Base-by-base conservation (phyloP, 2,797 vertebrate species). In the Pristis pectinata region DNA sequence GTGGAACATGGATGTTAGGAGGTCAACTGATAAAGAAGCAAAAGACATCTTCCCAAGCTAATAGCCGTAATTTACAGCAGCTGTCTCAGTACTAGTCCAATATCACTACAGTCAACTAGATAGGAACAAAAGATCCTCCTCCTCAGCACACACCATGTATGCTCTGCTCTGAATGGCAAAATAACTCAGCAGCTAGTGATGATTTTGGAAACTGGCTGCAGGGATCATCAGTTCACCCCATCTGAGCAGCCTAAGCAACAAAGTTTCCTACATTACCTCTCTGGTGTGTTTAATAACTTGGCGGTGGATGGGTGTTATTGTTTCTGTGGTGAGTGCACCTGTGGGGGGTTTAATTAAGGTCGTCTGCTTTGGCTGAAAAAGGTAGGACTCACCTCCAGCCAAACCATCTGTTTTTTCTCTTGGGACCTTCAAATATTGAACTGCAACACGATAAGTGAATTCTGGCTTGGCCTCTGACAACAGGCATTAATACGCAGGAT, bases 381-480 rank as follows among this genome's bases (percentile, higher is more conserved):
- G 64, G 9, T 41, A 91, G 87, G 22, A 24, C 61, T 91, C 59
- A 37, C 67, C 61, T 64, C 61, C 87, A 91, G 91, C 17, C 64
- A 91, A 91, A 67, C 87, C 61, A 91, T 91, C 87, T 91, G 87
- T 91, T 91, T 91, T n/a, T 91, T 37, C 59, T 91, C 87, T 91
- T 37, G 19, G 87, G 87, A 91, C 19, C 59, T 91, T 91, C n/a
- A 91, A 91, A 67, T 67, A 91, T 67, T 91, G 61, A 91, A 91
- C n/a, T 91, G 61, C n/a, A 91, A 87, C 19, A 41, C 91, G 59
- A 67, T 41, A 37, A 91, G 91, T 19, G n/a, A 19, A 37, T 91
- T 67, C 17, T 67, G 61, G 61, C n/a, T 24, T 61, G 30, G 34
- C 30, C 83, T 67, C 61, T 8, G 61, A 67, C 59, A 91, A 27